phyloP scores from a whole-genome alignment of 2,113 vertebrate species.

The Gambusia holbrooki region DNA sequence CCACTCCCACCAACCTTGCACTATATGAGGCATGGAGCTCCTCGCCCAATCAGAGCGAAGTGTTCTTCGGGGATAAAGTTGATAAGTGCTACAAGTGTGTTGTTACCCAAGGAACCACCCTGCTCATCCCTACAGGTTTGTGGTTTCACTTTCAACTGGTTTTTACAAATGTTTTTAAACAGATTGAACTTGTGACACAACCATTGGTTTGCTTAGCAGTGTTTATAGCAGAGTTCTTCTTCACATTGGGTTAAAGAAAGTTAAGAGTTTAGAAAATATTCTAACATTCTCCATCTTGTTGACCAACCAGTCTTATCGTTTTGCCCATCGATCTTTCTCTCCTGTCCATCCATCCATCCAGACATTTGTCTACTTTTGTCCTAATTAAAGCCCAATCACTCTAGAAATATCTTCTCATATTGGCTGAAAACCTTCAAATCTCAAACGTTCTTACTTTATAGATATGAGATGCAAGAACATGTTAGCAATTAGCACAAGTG shows the following conservation, averaged over 20 bases:
- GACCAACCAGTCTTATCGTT: too few species aligned
- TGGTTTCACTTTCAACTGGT: neutral
- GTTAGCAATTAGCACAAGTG: neutral
- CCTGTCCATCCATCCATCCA: too few species aligned
- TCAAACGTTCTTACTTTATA: neutral
- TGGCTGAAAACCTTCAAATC: neutral
- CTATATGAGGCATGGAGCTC: slow-evolving; percentile 98
- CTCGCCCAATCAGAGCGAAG: slow-evolving; percentile 96
- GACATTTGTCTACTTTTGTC: too few species aligned
- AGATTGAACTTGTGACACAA: neutral
- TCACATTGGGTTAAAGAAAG: too few species aligned
- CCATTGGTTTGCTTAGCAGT: too few species aligned
- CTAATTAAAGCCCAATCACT: too few species aligned
- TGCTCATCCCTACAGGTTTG: slow-evolving; percentile 91
- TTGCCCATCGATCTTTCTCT: too few species aligned
- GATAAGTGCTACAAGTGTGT: slow-evolving; percentile 78
- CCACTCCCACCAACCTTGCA: slow-evolving; percentile 93
- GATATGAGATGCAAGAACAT: neutral
- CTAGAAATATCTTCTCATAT: too few species aligned
- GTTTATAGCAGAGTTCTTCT: too few species aligned
- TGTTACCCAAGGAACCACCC: slow-evolving; percentile 92
- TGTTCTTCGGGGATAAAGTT: slow-evolving; percentile 94
- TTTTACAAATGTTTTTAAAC: neutral
- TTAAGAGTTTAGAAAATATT: too few species aligned
- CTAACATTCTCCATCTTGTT: too few species aligned